These are phyloP conservation scores for Rhabdornis inornatus DNA, from an alignment of 2,113 vertebrate species.

Conservation along the genomic window DNA sequence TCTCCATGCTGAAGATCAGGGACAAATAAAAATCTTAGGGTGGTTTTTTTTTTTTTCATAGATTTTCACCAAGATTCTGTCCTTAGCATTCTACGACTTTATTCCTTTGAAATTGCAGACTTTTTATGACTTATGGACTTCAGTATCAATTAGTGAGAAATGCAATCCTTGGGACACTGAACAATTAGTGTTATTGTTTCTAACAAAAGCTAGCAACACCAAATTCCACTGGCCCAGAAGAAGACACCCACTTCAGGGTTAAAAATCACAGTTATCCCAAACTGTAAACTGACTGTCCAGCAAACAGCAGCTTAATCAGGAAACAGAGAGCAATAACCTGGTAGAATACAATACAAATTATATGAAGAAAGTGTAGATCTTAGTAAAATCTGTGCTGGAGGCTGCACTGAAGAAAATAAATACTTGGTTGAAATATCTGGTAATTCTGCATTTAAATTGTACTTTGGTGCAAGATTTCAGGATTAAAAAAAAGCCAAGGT, in stretches of 20 bases:
- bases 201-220: background rate
- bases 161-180: background rate
- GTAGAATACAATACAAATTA: background rate
- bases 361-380: background rate
- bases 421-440: background rate
- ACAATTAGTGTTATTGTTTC: background rate
- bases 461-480: background rate
- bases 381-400: background rate
- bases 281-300: background rate
- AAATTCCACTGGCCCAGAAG: background rate
- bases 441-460: background rate
- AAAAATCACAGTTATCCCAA: background rate
- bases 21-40: rapidly evolving
- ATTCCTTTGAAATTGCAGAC: background rate
- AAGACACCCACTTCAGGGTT: background rate
- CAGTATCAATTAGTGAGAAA: background rate
- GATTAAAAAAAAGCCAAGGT: background rate
- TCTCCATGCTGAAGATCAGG: background rate
- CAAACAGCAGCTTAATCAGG: background rate
- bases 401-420: background rate
- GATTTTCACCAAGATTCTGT: background rate
- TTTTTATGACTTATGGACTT: background rate
- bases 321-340: background rate
- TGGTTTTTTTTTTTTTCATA: background rate
- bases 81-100: background rate